Evolutionary conservation across 2,113 vertebrate species (phyloP), one percentile per base, ranked within the genome.

Genomic region (Oncorhynchus tshawytscha): DNA sequence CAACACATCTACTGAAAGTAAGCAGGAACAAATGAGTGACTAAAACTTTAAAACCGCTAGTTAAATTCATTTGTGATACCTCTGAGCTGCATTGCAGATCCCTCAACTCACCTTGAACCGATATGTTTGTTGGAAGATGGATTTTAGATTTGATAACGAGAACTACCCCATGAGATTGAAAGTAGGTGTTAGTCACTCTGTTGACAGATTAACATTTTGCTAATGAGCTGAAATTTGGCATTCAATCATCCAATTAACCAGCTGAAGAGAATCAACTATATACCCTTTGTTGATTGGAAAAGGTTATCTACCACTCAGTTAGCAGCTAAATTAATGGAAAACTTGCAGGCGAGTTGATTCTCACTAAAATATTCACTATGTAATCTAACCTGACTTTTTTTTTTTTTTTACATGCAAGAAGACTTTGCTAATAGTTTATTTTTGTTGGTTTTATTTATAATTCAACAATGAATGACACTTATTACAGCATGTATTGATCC

Each of bases 391-490:
- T 1, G 51, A 54, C 16, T 54, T 54, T 54, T 1, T 24, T 24
- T 1, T 24, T 24, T 24, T 18, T 54, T 16, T 54, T 54, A 18
- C 51, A 54, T 54, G 54, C 31, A 69, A 71, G 16, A 16, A 29
- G 2, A 59, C 66, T 48, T 74, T 86, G 82, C 1, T 16, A 75
- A 60, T 83, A 27, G 49, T 90, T 45, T 45, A 45, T 73, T 82
- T 49, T 69, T 67, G 39, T 45, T 83, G 72, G 80, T 49, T 75
- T 86, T 85, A 90, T 83, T 90, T 82, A 73, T 82, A 88, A 83
- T 80, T 86, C 79, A 83, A 90, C 86, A 91, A 85, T 88, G 86
- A 91, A 84, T 83, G 84, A 92, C 86, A 90, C 80, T 83, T 72
- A 84, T 82, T 83, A 85, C 84, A 78, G 54, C 70, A 79, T 86